These are phyloP conservation scores for Balaeniceps rex DNA, from an alignment of 2,113 vertebrate species.

Conservation along the genomic window DNA sequence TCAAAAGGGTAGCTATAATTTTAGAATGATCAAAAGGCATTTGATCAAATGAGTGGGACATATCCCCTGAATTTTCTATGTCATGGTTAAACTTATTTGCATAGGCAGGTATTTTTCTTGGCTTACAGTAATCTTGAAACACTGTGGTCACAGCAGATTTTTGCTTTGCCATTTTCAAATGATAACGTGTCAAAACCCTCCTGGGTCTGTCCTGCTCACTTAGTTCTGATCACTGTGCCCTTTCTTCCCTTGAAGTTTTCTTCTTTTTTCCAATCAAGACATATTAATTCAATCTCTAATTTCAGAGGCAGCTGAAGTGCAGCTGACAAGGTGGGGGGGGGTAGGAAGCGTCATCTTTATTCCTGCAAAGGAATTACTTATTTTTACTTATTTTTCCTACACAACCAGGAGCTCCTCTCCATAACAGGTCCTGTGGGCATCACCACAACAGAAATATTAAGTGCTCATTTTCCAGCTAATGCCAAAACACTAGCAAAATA, in stretches of 20 bases:
- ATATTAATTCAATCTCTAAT: neutral
- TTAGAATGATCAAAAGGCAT: neutral
- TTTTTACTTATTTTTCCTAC: neutral
- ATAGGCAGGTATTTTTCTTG: slow-evolving; percentile 19
- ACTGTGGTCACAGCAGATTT: neutral
- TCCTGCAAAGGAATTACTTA: neutral
- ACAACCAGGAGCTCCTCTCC: neutral
- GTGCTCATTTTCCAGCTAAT: neutral
- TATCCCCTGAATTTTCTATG: neutral
- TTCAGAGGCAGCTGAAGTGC: neutral
- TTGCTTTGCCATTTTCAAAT: slow-evolving; percentile 36
- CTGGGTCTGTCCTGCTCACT: slow-evolving; percentile 50
- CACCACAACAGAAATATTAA: neutral
- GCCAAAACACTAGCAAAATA: neutral
- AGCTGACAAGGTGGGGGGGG: neutral
- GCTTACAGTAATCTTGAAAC: neutral
- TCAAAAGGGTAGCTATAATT: neutral
- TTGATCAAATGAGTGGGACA: neutral
- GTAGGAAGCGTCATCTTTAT: neutral
- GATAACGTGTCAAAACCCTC: slow-evolving; percentile 54
- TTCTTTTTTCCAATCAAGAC: neutral
- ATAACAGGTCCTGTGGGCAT: neutral
- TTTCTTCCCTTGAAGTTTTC: slow-evolving; percentile 11
- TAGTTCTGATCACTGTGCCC: slow-evolving; percentile 28
- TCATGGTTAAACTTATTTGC: slow-evolving; percentile 9